phyloP scores from a whole-genome alignment of 2,888 invertebrate genomes.

The Helicoverpa assulta region DNA sequence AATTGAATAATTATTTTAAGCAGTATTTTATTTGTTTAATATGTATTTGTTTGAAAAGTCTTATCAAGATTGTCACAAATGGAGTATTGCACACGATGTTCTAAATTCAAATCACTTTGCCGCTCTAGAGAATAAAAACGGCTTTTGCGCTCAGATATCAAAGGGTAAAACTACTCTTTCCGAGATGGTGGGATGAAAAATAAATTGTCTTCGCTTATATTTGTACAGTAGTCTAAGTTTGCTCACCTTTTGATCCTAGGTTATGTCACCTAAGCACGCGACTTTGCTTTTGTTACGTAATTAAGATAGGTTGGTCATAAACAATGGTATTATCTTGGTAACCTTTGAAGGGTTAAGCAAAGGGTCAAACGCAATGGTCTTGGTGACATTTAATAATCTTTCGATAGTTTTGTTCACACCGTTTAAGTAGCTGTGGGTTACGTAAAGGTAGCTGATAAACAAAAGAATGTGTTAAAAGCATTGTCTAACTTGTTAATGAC shows the following conservation, averaged over 20 bases:
- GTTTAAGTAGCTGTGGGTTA: constrained; percentile 2
- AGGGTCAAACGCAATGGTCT: constrained; percentile 15
- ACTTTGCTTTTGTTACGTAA: constrained; percentile 36
- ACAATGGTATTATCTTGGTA: constrained; percentile 25
- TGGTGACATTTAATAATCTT: constrained; percentile 22
- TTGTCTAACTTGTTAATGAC: no score
- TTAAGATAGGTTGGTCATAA: constrained; percentile 19
- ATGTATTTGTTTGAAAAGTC: no score
- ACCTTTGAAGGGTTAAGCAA: constrained; percentile 40
- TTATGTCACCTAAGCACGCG: constrained; percentile 32
- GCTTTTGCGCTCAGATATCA: no score
- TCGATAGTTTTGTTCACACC: not conserved
- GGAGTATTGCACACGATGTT: no score
- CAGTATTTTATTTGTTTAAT: no score
- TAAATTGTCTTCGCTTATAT: constrained; percentile 54
- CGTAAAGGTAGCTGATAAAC: not conserved
- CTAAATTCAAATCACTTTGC: no score
- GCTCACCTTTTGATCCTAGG: constrained; percentile 45
- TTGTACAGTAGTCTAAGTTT: constrained; percentile 37
- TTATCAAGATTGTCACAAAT: no score
- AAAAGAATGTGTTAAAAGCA: not conserved
- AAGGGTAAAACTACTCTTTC: no score
- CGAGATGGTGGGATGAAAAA: no score
- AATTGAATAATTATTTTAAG: no score
- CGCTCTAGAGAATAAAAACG: no score